These are phyloP conservation scores for Oncorhynchus keta DNA, from an alignment of 2,113 vertebrate genomes.

Conservation along the genomic window DNA sequence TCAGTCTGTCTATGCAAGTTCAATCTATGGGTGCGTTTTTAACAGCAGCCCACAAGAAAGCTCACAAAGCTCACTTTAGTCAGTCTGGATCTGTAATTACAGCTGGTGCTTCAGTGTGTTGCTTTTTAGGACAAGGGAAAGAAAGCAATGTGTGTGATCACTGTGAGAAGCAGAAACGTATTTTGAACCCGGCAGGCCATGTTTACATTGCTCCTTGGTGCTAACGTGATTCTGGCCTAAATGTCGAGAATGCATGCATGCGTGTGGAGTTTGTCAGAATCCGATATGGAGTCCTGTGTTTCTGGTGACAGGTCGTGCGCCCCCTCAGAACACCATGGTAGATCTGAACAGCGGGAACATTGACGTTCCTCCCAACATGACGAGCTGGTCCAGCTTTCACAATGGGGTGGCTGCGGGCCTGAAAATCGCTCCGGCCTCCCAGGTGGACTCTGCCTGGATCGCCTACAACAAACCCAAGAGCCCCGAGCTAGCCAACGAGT, in stretches of 20 bases:
- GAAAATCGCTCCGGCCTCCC: slow-evolving; percentile 94
- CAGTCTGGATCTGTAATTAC: not conserved
- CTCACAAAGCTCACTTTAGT: not conserved
- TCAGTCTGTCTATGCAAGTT: not conserved
- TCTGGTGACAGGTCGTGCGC: not conserved
- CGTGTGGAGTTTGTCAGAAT: not conserved
- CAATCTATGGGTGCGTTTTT: not conserved
- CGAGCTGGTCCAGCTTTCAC: slow-evolving; percentile 97
- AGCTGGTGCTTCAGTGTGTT: not conserved
- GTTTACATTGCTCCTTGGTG: not conserved
- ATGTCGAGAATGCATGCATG: no score
- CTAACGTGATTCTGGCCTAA: no score
- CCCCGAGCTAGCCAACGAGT: slow-evolving; percentile 93
- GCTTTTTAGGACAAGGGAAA: not conserved
- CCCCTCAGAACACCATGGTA: slow-evolving; percentile 62
- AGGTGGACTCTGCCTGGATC: slow-evolving; percentile 97
- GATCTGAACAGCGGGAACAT: slow-evolving; percentile 97
- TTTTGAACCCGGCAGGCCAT: not conserved
- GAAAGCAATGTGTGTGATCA: not conserved
- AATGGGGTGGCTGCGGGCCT: slow-evolving; percentile 95
- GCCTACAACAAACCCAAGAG: slow-evolving; percentile 98
- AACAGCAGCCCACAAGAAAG: not conserved
- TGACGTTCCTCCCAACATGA: slow-evolving; percentile 96
- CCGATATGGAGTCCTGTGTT: not conserved
- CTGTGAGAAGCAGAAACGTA: not conserved